Conservation (phyloP, 2,797 vertebrate species). For the Muscicapa striata region DNA sequence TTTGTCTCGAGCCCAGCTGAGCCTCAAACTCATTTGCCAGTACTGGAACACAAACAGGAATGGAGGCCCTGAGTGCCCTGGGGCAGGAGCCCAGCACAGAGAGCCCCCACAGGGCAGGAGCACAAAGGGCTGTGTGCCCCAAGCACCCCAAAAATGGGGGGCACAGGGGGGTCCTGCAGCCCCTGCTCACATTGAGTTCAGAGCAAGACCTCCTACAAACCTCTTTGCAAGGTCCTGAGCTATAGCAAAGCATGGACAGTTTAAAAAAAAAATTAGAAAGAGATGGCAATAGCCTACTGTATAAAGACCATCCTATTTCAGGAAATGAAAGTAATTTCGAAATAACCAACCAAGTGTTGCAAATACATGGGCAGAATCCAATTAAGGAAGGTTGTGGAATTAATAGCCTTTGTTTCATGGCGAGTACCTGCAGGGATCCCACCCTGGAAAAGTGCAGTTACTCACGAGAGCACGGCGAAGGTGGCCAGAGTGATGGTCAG, state of each 20-base stretch:
- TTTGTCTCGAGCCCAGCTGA: background rate
- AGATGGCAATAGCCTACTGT: background rate
- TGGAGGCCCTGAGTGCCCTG: background rate
- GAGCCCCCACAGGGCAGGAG: background rate
- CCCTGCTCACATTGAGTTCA: background rate
- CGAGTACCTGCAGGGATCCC: background rate
- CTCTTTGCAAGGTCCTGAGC: background rate
- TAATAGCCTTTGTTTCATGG: slow-evolving; percentile 59
- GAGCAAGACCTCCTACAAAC: background rate
- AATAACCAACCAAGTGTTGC: slow-evolving; percentile 44
- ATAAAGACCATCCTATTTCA: slow-evolving; percentile 11
- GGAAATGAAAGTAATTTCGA: slow-evolving; percentile 50
- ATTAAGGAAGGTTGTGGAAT: slow-evolving; percentile 42
- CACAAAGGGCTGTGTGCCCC: background rate
- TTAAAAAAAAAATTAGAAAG: background rate
- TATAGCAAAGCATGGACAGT: background rate
- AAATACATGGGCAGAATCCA: slow-evolving; percentile 20
- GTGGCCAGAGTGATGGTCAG: slow-evolving; percentile 91
- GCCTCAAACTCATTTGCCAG: background rate
- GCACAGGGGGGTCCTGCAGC: background rate
- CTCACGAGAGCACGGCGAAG: slow-evolving; percentile 95
- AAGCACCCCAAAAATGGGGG: background rate
- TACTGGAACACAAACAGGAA: background rate
- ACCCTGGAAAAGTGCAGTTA: slow-evolving; percentile 50
- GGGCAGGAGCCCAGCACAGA: background rate